These are phyloP conservation scores for Leucozona laternaria DNA, from an alignment of 2,888 invertebrate genomes.

Conservation along the genomic window DNA sequence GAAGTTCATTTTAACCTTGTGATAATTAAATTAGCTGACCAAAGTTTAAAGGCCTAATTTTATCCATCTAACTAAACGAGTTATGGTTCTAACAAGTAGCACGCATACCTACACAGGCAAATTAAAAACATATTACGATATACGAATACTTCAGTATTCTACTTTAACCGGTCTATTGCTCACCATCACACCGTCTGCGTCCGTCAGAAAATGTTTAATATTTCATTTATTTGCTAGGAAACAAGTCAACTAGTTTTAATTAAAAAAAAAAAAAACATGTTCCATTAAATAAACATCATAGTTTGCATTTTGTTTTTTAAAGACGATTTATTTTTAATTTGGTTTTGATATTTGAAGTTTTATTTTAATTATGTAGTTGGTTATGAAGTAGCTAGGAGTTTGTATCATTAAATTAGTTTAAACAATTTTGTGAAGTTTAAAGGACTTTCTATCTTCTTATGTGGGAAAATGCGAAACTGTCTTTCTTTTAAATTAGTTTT, in stretches of 20 bases:
- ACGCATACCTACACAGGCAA: conserved; percentile 21
- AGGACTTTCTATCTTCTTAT: too few relatives aligned
- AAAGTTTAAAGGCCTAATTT: conserved; percentile 47
- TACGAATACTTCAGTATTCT: conserved; percentile 17
- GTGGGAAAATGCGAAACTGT: too few relatives aligned
- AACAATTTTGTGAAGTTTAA: not conserved
- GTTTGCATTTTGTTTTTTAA: not conserved
- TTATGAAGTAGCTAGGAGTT: not conserved
- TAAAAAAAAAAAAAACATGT: conserved; percentile 6
- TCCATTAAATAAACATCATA: not conserved
- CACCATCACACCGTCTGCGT: conserved; percentile 13
- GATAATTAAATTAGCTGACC: conserved; percentile 41
- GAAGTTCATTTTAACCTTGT: conserved; percentile 53
- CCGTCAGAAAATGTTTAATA: conserved; percentile 14
- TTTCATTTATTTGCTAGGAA: not conserved
- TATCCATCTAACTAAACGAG: conserved; percentile 26
- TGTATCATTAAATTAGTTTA: not conserved
- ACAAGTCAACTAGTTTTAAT: conserved; percentile 5
- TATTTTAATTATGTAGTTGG: not conserved
- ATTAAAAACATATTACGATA: not conserved
- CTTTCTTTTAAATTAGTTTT: too few relatives aligned
- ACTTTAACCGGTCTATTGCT: conserved; percentile 67
- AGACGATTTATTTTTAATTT: not conserved
- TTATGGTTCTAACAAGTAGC: conserved; percentile 38
- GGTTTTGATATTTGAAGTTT: not conserved